Base-by-base conservation (phyloP, 1,140 invertebrate genomes). In the Alviniconcha marisindica region DNA sequence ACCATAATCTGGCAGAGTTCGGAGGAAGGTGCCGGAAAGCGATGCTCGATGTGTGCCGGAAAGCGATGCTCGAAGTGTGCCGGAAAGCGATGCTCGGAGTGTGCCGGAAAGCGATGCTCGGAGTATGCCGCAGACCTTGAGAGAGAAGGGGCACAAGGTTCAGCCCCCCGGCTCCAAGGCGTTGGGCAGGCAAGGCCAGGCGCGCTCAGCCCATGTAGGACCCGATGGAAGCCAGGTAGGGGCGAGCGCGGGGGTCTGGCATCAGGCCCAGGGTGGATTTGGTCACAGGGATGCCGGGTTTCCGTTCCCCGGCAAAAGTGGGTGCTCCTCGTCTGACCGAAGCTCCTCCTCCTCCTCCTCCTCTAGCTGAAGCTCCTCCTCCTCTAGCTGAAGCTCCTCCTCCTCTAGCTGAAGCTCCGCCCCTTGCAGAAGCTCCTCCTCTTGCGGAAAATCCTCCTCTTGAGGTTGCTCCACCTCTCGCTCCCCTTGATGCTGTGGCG, bases 171-270 rank as follows among this genome's bases (percentile, higher is more conserved):
- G n/a, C n/a, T n/a, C n/a, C n/a, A n/a, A n/a, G n/a, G n/a, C n/a
- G n/a, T n/a, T n/a, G n/a, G n/a, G n/a, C n/a, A n/a, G n/a, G n/a
- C n/a, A n/a, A n/a, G n/a, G n/a, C n/a, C n/a, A n/a, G n/a, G n/a
- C n/a, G n/a, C n/a, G n/a, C n/a, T 36, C 42, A 82, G 48, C 80
- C 66, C 66, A 82, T 73, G 66, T 73, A 82, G 24, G 80, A 82
- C 7, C 71, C 71, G 12, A 73, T 73, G 31, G 84, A 79, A 12
- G 84, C 51, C 31, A 85, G 51, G 44, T 83, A 85, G n/a, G 84
- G 44, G 31, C 84, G 48, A 21, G 84, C n/a, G 12, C 81, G 60
- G 4, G 84, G 84, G 28, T 83, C 84, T 51, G 84, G 84, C 84
- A 85, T 85, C 66, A 85, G 33, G 15, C 84, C 84, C 12, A 85